These are phyloP conservation scores for Tretioscincus oriximinensis DNA, from an alignment of 2,113 vertebrate species.

Conservation along the genomic window DNA sequence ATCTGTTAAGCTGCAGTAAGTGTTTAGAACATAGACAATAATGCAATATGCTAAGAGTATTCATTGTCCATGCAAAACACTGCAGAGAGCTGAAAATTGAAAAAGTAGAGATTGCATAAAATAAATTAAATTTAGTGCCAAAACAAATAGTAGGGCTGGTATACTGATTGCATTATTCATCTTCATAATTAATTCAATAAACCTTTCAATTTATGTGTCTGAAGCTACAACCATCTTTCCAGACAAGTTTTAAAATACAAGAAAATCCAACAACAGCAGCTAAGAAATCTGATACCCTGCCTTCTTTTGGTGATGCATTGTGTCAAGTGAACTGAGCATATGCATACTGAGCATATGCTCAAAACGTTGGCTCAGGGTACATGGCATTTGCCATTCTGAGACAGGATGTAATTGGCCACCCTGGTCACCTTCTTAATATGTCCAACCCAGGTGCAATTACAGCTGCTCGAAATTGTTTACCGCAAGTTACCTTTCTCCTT, in stretches of 20 bases:
- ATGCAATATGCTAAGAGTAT: conserved; percentile 16
- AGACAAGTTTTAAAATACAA: conserved; percentile 2
- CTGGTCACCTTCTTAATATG: neutral
- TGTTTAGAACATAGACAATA: conserved; percentile 17
- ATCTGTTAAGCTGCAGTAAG: conserved; percentile 10
- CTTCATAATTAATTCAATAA: conserved; percentile 44
- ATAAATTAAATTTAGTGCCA: conserved; percentile 42
- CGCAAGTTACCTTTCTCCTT: neutral
- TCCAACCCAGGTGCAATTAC: neutral
- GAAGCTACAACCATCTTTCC: conserved; percentile 15
- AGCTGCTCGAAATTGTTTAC: neutral
- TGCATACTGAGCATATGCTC: neutral
- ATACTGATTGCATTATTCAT: conserved; percentile 42
- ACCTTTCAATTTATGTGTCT: conserved; percentile 31
- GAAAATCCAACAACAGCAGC: neutral
- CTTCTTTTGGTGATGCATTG: neutral
- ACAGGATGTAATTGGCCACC: neutral
- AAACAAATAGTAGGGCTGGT: conserved; percentile 30
- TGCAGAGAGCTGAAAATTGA: conserved; percentile 33
- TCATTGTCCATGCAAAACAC: conserved; percentile 37
- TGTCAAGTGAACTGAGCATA: neutral
- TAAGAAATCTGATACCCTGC: neutral
- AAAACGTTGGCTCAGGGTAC: neutral
- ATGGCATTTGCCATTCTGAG: neutral
- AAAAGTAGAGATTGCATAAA: conserved; percentile 34